phyloP scores from a whole-genome alignment of 2,113 vertebrate genomes.

The Synodontis membranacea region DNA sequence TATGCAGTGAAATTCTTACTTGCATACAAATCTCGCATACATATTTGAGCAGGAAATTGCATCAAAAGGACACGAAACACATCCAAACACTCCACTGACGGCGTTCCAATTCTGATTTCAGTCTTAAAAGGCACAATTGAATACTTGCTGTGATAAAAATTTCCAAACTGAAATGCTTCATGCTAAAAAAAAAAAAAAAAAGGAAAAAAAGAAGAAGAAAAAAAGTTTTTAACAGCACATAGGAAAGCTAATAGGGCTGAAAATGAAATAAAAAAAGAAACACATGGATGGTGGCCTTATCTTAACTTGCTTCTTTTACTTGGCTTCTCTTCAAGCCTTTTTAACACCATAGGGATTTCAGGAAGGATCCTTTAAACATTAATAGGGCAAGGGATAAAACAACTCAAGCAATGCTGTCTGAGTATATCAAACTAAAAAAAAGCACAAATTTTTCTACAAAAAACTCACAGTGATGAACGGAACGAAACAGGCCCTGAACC shows the following conservation, averaged over 20 bases:
- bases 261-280: background rate
- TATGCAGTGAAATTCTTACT: background rate
- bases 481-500: background rate
- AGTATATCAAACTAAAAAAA: background rate
- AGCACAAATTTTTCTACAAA: background rate
- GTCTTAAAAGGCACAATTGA: background rate
- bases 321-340: background rate
- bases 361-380: background rate
- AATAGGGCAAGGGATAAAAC: background rate
- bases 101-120: background rate
- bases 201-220: background rate
- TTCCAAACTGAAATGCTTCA: background rate
- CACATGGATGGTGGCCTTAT: background rate
- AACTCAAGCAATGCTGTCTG: background rate
- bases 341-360: background rate
- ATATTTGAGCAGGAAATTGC: background rate
- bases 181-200: too few species aligned
- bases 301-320: background rate
- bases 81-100: background rate
- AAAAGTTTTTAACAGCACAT: background rate
- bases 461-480: background rate
- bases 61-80: background rate
- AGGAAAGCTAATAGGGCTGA: background rate
- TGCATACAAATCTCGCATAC: background rate
- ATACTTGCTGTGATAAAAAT: background rate